These are phyloP conservation scores for Linyphia triangularis DNA, from an alignment of 2,888 invertebrate genomes.

Conservation along the genomic window DNA sequence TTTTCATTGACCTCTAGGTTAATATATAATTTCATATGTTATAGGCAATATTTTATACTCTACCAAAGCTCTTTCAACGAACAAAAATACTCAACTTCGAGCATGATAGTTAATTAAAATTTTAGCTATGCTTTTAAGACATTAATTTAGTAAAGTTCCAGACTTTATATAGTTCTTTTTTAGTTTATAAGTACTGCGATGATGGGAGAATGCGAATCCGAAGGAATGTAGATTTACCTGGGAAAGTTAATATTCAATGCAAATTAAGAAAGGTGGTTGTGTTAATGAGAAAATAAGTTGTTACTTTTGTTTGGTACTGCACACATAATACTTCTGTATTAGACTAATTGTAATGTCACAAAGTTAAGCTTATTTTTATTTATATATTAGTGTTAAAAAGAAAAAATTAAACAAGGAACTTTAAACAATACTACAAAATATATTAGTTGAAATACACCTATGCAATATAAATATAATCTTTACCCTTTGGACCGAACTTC, in stretches of 20 bases:
- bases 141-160: slow-evolving; percentile 10
- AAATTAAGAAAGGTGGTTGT: not conserved
- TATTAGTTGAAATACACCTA: slow-evolving; percentile 48
- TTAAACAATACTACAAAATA: not conserved
- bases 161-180: slow-evolving; percentile 4
- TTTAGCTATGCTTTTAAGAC: not conserved
- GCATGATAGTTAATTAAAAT: not conserved
- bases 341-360: not conserved
- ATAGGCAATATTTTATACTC: slow-evolving; percentile 19
- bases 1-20: slow-evolving; percentile 29
- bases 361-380: not conserved
- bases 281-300: not conserved
- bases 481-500: slow-evolving; percentile 48
- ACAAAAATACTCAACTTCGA: slow-evolving; percentile 8
- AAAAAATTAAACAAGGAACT: slow-evolving; percentile 4
- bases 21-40: slow-evolving; percentile 6
- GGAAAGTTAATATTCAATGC: not conserved
- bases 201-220: slow-evolving; percentile 40
- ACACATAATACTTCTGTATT: not conserved
- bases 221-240: not conserved
- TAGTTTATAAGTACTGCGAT: slow-evolving; percentile 52
- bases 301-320: not conserved
- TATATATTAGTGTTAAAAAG: not conserved
- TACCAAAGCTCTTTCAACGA: slow-evolving; percentile 35
- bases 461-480: slow-evolving; percentile 39